A percentile compares a stretch with the other conserved stretches of the same genome.
Evolutionary conservation across 2,888 invertebrate genomes (phyloP).

Genomic region (Epiblema foenella): DNA sequence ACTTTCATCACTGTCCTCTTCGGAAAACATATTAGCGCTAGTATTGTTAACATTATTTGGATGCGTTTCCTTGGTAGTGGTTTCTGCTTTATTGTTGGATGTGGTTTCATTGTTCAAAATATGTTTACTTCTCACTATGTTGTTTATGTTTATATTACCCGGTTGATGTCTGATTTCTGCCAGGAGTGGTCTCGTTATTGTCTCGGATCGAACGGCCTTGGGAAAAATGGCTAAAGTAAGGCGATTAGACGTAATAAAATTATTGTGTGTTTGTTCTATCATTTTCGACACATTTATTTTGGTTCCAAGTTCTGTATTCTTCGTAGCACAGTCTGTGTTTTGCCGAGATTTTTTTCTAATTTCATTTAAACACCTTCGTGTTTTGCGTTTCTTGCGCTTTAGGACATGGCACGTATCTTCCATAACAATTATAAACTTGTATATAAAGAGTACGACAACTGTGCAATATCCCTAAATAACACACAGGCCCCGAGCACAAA

Average conservation of each 20-base stretch:
- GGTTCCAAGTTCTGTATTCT: slow-evolving; percentile 18
- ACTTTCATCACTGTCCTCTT: slow-evolving; percentile 18
- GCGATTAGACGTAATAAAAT: slow-evolving; percentile 63
- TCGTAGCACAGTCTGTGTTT: slow-evolving; percentile 39
- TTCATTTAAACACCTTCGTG: slow-evolving; percentile 71
- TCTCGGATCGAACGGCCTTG: slow-evolving; percentile 71
- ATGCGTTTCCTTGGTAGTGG: background rate
- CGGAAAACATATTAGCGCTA: slow-evolving; percentile 24
- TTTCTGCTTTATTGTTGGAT: slow-evolving; percentile 6
- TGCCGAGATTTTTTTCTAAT: slow-evolving; percentile 64
- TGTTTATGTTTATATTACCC: slow-evolving; percentile 42
- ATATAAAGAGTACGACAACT: slow-evolving; percentile 18
- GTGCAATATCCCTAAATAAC: slow-evolving; percentile 9
- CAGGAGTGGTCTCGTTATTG: slow-evolving; percentile 64
- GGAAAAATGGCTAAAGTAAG: slow-evolving; percentile 69
- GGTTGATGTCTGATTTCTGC: slow-evolving; percentile 54
- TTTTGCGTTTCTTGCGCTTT: slow-evolving; percentile 70
- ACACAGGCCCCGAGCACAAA: slow-evolving; percentile 7
- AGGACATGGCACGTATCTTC: slow-evolving; percentile 52
- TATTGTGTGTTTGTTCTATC: slow-evolving; percentile 47
- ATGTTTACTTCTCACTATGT: slow-evolving; percentile 20
- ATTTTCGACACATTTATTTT: slow-evolving; percentile 44
- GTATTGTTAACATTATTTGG: slow-evolving; percentile 34
- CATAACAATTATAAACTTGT: slow-evolving; percentile 50
- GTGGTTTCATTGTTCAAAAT: slow-evolving; percentile 8